phyloP scores from a whole-genome alignment of 2,888 invertebrate species.

The Clitarchus hookeri region DNA sequence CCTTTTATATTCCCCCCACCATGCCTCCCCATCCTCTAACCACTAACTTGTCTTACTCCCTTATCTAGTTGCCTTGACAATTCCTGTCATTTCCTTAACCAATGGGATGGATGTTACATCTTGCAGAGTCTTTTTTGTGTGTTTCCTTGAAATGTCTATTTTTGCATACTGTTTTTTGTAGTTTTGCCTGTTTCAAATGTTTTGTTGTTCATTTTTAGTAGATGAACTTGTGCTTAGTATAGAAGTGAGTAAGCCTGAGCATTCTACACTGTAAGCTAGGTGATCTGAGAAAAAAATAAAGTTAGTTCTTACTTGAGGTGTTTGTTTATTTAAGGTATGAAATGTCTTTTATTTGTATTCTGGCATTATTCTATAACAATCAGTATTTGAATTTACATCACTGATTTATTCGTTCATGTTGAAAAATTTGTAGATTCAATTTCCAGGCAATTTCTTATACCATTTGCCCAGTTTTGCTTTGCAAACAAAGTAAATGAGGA shows the following conservation, averaged over 20 bases:
- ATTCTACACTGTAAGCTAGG: conserved; percentile 39
- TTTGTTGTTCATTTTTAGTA: conserved; percentile 35
- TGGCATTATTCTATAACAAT: no score
- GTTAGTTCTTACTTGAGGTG: conserved; percentile 35
- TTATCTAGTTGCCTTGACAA: conserved; percentile 40
- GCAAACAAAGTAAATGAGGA: no score
- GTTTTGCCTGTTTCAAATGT: conserved; percentile 39
- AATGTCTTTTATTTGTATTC: no score
- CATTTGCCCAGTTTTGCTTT: no score
- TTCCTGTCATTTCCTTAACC: conserved; percentile 35
- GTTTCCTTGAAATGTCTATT: conserved; percentile 44
- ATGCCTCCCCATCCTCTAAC: neutral
- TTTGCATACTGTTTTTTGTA: conserved; percentile 44
- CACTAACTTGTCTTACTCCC: conserved; percentile 25
- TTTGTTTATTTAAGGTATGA: conserved; percentile 9
- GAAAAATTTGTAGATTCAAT: no score
- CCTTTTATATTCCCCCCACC: conserved; percentile 17
- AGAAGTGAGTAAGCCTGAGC: conserved; percentile 42
- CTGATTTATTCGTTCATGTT: no score
- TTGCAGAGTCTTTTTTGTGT: conserved; percentile 40
- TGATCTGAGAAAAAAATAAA: conserved; percentile 38
- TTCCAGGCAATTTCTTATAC: no score
- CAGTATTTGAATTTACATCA: no score
- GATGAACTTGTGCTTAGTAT: conserved; percentile 41
- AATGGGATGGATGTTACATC: conserved; percentile 35